phyloP scores from a whole-genome alignment of 2,888 invertebrate genomes.

The Cancer borealis region DNA sequence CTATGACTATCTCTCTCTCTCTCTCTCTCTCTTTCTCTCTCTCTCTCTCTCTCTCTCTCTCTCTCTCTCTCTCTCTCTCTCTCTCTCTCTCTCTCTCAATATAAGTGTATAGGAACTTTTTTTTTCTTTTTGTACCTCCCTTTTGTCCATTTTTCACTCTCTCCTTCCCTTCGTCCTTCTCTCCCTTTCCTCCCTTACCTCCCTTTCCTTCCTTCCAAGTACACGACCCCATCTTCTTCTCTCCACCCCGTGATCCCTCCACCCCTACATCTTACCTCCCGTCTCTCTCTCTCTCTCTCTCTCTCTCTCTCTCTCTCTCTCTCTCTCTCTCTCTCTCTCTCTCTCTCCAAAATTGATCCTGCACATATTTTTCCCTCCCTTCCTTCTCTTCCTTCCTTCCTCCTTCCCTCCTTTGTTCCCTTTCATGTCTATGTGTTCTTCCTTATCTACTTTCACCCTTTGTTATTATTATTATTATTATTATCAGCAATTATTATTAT shows the following conservation, averaged over 20 bases:
- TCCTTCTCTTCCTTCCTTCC: not conserved
- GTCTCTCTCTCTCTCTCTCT: not conserved
- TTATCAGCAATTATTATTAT: not conserved
- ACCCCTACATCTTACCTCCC: not conserved
- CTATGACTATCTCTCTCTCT: not conserved
- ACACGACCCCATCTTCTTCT: not conserved
- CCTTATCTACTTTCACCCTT: not conserved
- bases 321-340: not conserved
- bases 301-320: not conserved
- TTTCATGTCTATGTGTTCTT: not conserved
- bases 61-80: too few species aligned
- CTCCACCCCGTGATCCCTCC: not conserved
- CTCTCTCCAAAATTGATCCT: not conserved
- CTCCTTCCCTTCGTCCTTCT: not conserved
- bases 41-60: constrained; percentile 1
- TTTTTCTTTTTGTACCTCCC: not conserved
- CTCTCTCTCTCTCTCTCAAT: not conserved
- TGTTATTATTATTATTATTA: not conserved
- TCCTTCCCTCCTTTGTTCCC: not conserved
- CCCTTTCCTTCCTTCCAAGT: not conserved
- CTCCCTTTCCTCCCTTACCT: not conserved
- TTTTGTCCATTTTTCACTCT: not conserved
- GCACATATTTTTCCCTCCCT: not conserved
- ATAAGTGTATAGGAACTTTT: not conserved
- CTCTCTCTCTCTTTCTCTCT: constrained; percentile 32